Evolutionary conservation across 1,140 invertebrate species (phyloP).

Genomic region (Ridgeia piscesae): DNA sequence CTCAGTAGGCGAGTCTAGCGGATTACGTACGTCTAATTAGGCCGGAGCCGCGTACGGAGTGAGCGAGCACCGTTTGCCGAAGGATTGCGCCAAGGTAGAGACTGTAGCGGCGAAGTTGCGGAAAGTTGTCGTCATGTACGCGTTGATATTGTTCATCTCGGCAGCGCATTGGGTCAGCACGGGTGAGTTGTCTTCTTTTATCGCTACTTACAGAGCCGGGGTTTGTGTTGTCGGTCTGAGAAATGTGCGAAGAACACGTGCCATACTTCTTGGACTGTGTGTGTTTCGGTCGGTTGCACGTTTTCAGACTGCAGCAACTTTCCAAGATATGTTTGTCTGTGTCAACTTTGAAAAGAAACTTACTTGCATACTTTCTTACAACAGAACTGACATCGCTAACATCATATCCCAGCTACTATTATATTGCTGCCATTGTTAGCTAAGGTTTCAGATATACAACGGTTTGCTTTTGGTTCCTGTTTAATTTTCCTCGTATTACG

Average conservation of each 20-base stretch:
- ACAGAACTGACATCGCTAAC: background rate
- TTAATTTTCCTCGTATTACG: no score
- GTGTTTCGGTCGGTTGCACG: background rate
- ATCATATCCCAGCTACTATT: background rate
- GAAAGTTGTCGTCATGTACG: background rate
- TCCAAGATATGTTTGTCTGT: background rate
- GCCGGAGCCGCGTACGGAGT: background rate
- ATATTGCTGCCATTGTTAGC: background rate
- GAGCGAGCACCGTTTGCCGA: background rate
- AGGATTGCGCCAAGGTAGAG: background rate
- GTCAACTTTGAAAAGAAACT: background rate
- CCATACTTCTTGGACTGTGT: background rate
- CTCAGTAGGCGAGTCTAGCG: background rate
- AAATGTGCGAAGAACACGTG: background rate
- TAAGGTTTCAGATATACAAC: no score
- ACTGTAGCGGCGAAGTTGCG: background rate
- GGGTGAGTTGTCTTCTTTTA: background rate
- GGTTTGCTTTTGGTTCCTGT: no score
- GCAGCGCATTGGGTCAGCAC: background rate
- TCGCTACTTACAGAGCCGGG: background rate
- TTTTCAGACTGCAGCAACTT: background rate
- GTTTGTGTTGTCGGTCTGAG: background rate
- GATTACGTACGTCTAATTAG: background rate
- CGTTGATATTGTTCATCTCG: background rate
- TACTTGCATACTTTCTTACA: background rate